Conservation (phyloP, 2,797 vertebrate species). For the Phaenicophaeus curvirostris region DNA sequence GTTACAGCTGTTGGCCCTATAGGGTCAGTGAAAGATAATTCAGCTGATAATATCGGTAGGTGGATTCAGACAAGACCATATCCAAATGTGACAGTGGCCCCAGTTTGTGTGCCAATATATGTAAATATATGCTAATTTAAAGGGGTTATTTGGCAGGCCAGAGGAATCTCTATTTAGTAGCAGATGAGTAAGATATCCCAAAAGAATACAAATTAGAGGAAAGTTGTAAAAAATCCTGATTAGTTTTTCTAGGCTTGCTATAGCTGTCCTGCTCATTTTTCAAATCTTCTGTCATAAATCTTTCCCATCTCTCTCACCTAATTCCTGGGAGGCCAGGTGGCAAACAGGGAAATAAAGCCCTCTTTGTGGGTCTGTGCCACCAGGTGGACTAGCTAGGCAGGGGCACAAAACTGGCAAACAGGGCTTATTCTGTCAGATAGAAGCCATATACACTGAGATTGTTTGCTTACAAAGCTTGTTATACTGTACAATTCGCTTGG, state of each 20-base stretch:
- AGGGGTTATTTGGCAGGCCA: conserved; percentile 50
- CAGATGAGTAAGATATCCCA: conserved; percentile 15
- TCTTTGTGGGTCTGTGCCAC: not conserved
- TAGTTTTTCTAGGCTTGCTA: not conserved
- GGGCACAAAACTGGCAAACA: not conserved
- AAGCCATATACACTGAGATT: not conserved
- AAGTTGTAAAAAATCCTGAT: conserved; percentile 8
- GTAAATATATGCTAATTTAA: conserved; percentile 59
- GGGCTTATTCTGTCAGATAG: not conserved
- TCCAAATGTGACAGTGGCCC: not conserved
- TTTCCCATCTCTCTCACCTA: not conserved
- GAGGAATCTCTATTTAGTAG: conserved; percentile 49
- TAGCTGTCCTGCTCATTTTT: conserved; percentile 23
- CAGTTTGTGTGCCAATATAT: conserved; percentile 22
- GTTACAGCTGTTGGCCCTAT: not conserved
- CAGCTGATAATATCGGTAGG: not conserved
- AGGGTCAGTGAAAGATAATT: not conserved
- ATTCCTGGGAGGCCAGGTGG: not conserved
- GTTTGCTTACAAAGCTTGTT: not conserved
- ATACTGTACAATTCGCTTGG: not conserved
- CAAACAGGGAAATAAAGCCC: not conserved
- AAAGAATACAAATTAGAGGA: conserved; percentile 56
- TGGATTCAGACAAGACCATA: not conserved
- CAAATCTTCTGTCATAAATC: not conserved
- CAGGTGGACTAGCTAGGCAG: not conserved